Evolutionary conservation across 2,888 invertebrate species (phyloP), one percentile per base, ranked within the genome.

Genomic region (Chirona hameri): DNA sequence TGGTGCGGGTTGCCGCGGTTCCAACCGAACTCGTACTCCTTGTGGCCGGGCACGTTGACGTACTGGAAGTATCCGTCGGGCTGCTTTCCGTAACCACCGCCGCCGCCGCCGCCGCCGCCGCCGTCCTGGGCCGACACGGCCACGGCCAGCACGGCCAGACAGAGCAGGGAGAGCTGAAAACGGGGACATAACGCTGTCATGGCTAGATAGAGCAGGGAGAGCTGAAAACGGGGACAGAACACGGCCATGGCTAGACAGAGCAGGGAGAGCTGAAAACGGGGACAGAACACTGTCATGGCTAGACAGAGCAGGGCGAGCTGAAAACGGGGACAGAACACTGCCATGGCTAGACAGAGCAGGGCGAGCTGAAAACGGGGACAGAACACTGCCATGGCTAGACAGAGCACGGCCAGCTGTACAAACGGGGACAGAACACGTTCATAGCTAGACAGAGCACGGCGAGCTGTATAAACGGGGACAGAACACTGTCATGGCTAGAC

Each of bases 1-100:
- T 88, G 88, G 81, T 86, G 84, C 7, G 86, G 86, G 84, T 88
- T 88, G 79, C 88, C 88, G 87, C 84, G 80, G 3, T 86, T 86
- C 85, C 86, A 88, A 10, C 88, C 87, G 82, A 87, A 87, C 84
- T 87, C 87, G 85, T 87, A 88, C 81, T 87, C 86, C 60, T 86
- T 86, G 83, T 86, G 86, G 9, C 86, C 86, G 24, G 88, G 88
- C 3, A 88, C 87, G 83, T 87, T 87, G 27, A 87, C 87, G 85
- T 88, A 88, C 84, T 87, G 87, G 86, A 87, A 87, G 84, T 86
- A 87, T 18, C 87, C 87, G 27, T 86, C 84, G 60, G 84, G 84
- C 81, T 84, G 83, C 69, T 84, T 84, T 81, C 60, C 52, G 83
- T 82, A 82, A 18, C 52, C 12, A 12, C 18, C 52, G 79, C 82